Evolutionary conservation across 2,797 vertebrate genomes (phyloP).

Genomic region (Helarctos malayanus): DNA sequence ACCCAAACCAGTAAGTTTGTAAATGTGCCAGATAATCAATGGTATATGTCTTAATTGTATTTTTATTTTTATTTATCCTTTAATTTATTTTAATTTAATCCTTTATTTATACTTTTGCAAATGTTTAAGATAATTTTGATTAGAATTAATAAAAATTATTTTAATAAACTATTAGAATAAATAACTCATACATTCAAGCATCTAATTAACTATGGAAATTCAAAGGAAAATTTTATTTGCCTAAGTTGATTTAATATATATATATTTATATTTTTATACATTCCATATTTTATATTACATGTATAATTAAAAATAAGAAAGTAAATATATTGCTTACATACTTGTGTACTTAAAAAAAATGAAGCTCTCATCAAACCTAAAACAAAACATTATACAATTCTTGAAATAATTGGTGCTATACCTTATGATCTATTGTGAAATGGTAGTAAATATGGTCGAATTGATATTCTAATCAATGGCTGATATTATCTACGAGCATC

Average conservation of each 20-base stretch:
- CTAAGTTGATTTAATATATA: no score
- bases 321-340: not conserved
- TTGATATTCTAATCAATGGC: not conserved
- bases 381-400: not conserved
- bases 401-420: not conserved
- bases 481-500: not conserved
- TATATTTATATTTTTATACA: no score
- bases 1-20: not conserved
- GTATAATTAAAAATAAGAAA: not conserved
- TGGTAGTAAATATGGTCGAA: not conserved
- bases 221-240: no score
- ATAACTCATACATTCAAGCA: no score
- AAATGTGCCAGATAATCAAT: not conserved
- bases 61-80: not conserved
- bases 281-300: no score
- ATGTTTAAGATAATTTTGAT: not conserved
- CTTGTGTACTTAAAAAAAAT: not conserved
- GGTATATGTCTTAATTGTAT: not conserved
- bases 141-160: no score
- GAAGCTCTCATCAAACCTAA: not conserved
- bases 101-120: not conserved
- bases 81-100: not conserved
- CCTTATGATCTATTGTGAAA: not conserved
- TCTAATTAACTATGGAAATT: no score
- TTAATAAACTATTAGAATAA: not conserved